phyloP scores from a whole-genome alignment of 1,140 invertebrate genomes.

The Adelges cooleyi region DNA sequence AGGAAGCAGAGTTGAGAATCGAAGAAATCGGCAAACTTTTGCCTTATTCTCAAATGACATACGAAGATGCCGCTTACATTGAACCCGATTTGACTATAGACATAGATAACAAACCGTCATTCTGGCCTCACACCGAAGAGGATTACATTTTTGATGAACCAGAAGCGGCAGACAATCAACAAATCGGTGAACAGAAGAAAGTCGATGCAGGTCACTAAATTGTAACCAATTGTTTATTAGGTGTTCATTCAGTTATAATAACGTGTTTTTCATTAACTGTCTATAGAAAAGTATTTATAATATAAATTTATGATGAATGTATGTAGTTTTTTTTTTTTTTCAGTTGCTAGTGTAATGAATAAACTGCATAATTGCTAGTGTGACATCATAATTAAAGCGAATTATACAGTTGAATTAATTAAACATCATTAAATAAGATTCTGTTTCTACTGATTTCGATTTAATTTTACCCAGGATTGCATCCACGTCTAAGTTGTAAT shows the following conservation, averaged over 20 bases:
- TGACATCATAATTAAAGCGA: no score
- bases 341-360: no score
- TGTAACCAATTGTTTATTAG: background rate
- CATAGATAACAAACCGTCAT: slow-evolving; percentile 19
- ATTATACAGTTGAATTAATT: no score
- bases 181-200: slow-evolving; percentile 11
- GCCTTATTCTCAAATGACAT: slow-evolving; percentile 22
- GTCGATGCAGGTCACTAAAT: slow-evolving; percentile 17
- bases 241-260: background rate
- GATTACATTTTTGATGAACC: slow-evolving; percentile 8
- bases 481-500: no score
- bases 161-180: background rate
- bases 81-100: slow-evolving; percentile 14
- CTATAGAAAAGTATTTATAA: background rate
- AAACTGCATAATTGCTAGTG: no score
- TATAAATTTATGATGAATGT: background rate
- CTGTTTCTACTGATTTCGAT: no score
- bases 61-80: slow-evolving; percentile 22
- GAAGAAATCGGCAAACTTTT: background rate
- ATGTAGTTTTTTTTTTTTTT: slow-evolving; percentile 16
- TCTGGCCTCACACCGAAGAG: background rate
- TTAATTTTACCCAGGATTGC: no score
- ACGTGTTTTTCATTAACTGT: background rate
- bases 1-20: background rate
- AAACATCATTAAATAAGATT: no score